Conservation (phyloP, 2,113 vertebrate genomes). For the Pteronura brasiliensis region DNA sequence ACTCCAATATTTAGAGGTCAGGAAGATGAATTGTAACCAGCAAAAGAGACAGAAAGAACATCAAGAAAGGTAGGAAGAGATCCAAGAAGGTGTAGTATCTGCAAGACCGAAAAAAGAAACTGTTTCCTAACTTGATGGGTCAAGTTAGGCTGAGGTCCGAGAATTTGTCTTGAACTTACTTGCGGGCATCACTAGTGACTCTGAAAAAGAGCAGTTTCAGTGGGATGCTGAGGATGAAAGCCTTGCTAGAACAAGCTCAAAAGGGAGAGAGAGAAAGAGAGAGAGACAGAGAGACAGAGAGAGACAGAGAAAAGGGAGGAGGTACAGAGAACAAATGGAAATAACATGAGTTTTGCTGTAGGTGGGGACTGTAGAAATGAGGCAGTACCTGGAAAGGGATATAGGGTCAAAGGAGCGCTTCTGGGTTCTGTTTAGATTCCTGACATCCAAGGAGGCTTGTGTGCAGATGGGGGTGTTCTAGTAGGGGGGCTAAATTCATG, state of each 20-base stretch:
- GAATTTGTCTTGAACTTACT: conserved; percentile 16
- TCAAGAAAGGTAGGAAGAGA: background rate
- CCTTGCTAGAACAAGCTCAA: background rate
- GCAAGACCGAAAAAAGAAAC: background rate
- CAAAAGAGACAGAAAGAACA: background rate
- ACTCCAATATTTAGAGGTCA: background rate
- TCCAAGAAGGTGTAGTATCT: background rate
- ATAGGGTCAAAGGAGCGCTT: background rate
- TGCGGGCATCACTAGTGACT: background rate
- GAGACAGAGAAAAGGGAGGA: background rate
- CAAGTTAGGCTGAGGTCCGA: background rate
- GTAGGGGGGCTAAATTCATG: background rate
- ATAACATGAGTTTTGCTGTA: background rate
- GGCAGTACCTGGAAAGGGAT: background rate
- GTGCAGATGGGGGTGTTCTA: background rate
- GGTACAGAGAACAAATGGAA: background rate
- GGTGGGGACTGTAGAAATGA: background rate
- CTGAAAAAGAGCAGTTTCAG: background rate
- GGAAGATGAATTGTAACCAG: background rate
- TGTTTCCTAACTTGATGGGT: background rate
- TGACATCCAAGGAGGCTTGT: background rate
- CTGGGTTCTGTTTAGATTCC: background rate
- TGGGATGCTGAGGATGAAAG: background rate
- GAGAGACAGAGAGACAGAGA: background rate
- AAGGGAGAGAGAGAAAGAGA: background rate